Percentiles rank a stretch among this genome's conserved stretches.
These are phyloP conservation scores for Xenopus borealis DNA, from an alignment of 2,113 vertebrate genomes.

Conservation along the genomic window DNA sequence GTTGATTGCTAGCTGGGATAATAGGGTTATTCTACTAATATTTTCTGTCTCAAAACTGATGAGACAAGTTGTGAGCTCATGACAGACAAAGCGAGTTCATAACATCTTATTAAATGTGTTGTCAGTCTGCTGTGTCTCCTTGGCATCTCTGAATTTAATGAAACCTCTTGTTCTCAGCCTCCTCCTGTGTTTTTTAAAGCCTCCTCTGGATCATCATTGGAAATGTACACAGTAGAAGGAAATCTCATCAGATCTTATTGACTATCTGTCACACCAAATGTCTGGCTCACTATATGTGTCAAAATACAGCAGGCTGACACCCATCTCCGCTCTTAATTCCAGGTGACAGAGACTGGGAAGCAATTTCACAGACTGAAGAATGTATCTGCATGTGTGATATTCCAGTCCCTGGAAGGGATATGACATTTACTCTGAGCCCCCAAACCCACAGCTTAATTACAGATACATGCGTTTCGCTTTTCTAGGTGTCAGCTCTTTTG, in stretches of 20 bases:
- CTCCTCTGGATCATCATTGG: conserved; percentile 48
- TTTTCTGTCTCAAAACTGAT: conserved; percentile 28
- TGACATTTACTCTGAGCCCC: conserved; percentile 17
- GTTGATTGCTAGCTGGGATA: conserved; percentile 17
- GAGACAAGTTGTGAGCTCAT: conserved; percentile 31
- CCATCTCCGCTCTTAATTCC: conserved; percentile 32
- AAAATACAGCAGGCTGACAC: conserved; percentile 36
- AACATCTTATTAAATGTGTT: conserved; percentile 42
- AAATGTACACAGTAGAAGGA: conserved; percentile 46
- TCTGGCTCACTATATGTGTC: conserved; percentile 37
- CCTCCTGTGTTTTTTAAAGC: conserved; percentile 51
- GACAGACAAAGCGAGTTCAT: conserved; percentile 46
- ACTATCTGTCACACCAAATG: conserved; percentile 46
- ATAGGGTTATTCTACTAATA: conserved; percentile 40
- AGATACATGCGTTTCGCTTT: conserved; percentile 46
- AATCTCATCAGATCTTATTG: conserved; percentile 50
- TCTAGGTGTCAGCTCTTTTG: background rate
- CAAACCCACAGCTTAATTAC: conserved; percentile 18
- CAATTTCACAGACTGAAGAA: conserved; percentile 44
- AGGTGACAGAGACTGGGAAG: conserved; percentile 16
- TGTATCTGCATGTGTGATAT: conserved; percentile 37
- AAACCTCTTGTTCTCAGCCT: conserved; percentile 50
- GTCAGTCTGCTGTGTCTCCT: conserved; percentile 44
- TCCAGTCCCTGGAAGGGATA: conserved; percentile 11
- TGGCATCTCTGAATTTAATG: conserved; percentile 47